Base-by-base conservation (phyloP, 2,888 invertebrate genomes). In the Scaptomyza tumidula region DNA sequence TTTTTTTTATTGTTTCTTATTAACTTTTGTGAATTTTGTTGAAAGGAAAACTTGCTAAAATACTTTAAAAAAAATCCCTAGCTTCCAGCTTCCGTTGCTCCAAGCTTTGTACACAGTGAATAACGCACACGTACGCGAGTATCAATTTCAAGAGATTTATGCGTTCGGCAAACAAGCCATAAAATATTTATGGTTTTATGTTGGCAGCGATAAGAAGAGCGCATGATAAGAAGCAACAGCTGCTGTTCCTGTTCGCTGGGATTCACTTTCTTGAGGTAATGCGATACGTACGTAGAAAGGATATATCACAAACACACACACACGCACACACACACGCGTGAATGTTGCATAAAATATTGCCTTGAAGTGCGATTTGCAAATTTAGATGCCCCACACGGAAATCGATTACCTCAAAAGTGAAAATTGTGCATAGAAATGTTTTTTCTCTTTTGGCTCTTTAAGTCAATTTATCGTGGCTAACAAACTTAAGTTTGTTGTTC, bases 161-260 rank as follows among this genome's bases (percentile, higher is more conserved):
- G 71, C 71, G 75, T 57, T 75, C 58, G 54, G 78, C 74, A 80
- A 69, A 82, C 76, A 82, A 67, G 79, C 74, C 77, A 83, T 85
- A 87, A 85, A 87, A 87, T 85, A 85, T 85, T 85, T 87, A 85
- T 85, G 85, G 86, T 85, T 80, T 82, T 75, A 75, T 85, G 71
- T 75, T 76, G 77, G 55, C 81, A 64, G 66, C 81, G 86, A 84
- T 83, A 83, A 80, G 82, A 66, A 67, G 7, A 14, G 39, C 6
- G 48, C 54, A n/a, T 37, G 71, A 77, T 75, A 78, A 68, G 63
- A 52, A 67, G 61, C 75, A 74, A 75, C 67, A 78, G 75, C 75
- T 71, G 60, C 52, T 19, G 49, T 37, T 14, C 9, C 52, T 19
- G 49, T 37, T 14, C 9, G 14, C 39, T 14, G 33, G 7, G 27